A percentile compares a stretch with the other conserved stretches of the same genome.
Evolutionary conservation across 2,888 invertebrate genomes (phyloP).

Genomic region (Escarpia spicata): DNA sequence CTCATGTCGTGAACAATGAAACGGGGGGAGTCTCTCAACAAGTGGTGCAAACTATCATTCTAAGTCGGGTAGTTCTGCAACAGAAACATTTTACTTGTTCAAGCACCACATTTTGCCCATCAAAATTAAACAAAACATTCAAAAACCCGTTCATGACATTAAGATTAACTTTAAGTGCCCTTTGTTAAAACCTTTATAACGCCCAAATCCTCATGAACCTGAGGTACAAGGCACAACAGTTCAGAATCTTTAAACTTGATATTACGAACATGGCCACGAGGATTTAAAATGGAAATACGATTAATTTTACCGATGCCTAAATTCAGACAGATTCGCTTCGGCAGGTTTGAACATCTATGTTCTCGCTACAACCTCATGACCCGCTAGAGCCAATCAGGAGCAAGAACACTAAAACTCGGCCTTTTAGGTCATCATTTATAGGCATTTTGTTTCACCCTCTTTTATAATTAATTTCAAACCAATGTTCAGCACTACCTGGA

Average conservation of each 20-base stretch:
- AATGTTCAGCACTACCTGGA: background rate
- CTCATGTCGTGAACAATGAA: background rate
- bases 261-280: too few relatives aligned
- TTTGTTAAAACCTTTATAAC: too few relatives aligned
- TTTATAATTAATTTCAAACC: background rate
- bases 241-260: too few relatives aligned
- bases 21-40: background rate
- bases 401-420: background rate
- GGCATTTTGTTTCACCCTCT: background rate
- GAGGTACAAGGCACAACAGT: too few relatives aligned
- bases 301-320: background rate
- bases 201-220: too few relatives aligned
- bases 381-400: slow-evolving; percentile 16
- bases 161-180: too few relatives aligned
- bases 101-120: background rate
- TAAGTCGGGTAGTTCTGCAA: slow-evolving; percentile 6
- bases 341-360: slow-evolving; percentile 16
- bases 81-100: background rate
- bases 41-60: background rate
- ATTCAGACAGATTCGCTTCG: background rate
- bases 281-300: background rate
- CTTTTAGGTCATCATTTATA: background rate
- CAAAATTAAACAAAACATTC: too few relatives aligned
- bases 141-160: too few relatives aligned
- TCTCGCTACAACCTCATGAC: slow-evolving; percentile 3